A percentile compares a stretch with the other conserved stretches of the same genome.
phyloP scores from a whole-genome alignment of 2,888 invertebrate genomes.

The Steinernema scapterisci region DNA sequence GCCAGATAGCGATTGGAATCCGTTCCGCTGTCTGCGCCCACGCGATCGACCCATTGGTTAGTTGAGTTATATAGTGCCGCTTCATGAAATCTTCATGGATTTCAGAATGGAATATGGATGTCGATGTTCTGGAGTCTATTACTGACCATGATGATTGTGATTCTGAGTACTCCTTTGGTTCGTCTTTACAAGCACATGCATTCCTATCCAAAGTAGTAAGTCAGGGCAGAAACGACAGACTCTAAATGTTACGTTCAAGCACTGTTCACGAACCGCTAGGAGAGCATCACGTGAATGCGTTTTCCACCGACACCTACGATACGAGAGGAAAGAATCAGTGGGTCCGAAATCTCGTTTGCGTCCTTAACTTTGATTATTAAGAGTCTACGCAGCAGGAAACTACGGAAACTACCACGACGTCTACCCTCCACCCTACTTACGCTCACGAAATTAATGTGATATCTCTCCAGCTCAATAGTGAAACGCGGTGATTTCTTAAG shows the following conservation, averaged over 20 bases:
- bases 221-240: too few relatives aligned
- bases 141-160: conserved; percentile 69
- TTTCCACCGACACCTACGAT: conserved; percentile 62
- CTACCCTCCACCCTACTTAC: conserved; percentile 39
- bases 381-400: conserved; percentile 34
- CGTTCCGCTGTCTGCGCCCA: conserved; percentile 58
- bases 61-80: conserved; percentile 19
- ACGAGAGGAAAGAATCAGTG: conserved; percentile 53
- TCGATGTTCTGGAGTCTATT: conserved; percentile 69
- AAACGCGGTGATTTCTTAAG: conserved; percentile 20
- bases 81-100: background rate
- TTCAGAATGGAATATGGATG: conserved; percentile 71
- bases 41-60: conserved; percentile 60
- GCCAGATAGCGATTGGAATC: conserved; percentile 50
- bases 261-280: conserved; percentile 56
- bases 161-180: conserved; percentile 68
- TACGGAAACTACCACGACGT: conserved; percentile 38
- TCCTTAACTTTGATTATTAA: conserved; percentile 13
- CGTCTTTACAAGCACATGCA: conserved; percentile 69
- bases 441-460: conserved; percentile 19
- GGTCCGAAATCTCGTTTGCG: too few relatives aligned
- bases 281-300: conserved; percentile 56
- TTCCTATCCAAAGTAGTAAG: conserved; percentile 64
- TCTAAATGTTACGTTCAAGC: too few relatives aligned
- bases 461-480: background rate